phyloP scores from a whole-genome alignment of 2,797 vertebrate species.

The Lerista edwardsae region DNA sequence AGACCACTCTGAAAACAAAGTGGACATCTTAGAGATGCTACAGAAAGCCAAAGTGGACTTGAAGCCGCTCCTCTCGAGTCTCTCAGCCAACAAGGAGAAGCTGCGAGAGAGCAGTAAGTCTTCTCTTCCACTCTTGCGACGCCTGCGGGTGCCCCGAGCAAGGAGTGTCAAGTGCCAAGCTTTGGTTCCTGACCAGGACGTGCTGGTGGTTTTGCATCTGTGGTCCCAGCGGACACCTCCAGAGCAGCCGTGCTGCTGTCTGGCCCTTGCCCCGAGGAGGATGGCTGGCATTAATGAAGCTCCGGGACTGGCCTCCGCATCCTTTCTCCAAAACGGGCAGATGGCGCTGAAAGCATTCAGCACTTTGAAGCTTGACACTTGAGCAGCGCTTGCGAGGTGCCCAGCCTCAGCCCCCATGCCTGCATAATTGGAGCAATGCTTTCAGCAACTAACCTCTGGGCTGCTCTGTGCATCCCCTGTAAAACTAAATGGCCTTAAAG shows the following conservation, averaged over 20 bases:
- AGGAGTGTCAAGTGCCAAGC: constrained; percentile 54
- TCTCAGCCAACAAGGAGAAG: constrained; percentile 95
- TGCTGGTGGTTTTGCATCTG: neutral
- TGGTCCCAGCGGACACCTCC: neutral
- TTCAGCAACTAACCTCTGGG: neutral
- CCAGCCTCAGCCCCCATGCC: neutral
- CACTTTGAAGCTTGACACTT: constrained; percentile 37
- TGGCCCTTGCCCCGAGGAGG: constrained; percentile 54
- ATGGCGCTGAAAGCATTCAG: neutral
- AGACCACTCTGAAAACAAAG: constrained; percentile 91
- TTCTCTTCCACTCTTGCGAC: constrained; percentile 67
- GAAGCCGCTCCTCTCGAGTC: constrained; percentile 94
- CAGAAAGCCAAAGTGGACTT: constrained; percentile 98
- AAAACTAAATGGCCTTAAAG: neutral
- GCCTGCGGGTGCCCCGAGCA: constrained; percentile 59
- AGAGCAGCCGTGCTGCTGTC: neutral
- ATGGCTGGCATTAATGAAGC: constrained; percentile 33
- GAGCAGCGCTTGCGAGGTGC: constrained; percentile 4
- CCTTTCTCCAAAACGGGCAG: neutral
- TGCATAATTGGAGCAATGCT: neutral
- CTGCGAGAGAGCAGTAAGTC: constrained; percentile 96
- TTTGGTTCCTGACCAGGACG: constrained; percentile 43
- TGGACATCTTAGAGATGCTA: constrained; percentile 96
- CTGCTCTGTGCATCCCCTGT: neutral
- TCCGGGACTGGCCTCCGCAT: constrained; percentile 19